Evolutionary conservation across 1,140 invertebrate genomes (phyloP).

Genomic region (Phortica variegata): DNA sequence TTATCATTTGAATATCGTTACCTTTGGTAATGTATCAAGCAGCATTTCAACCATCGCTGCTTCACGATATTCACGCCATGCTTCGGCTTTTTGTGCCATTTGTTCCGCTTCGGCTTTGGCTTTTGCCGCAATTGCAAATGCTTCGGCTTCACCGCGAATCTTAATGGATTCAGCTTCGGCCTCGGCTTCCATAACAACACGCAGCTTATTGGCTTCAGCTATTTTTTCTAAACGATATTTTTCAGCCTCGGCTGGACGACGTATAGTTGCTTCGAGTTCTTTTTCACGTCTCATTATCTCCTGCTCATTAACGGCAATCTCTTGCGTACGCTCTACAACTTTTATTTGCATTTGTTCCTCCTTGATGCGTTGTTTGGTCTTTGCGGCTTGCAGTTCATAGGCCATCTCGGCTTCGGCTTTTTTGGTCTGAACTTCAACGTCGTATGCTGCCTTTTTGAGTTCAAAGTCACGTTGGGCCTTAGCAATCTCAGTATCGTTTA

Average conservation of each 20-base stretch:
- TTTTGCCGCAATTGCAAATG: conserved; percentile 89
- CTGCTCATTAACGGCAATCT: conserved; percentile 88
- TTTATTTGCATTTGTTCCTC: conserved; percentile 97
- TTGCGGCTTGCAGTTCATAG: conserved; percentile 91
- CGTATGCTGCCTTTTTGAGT: conserved; percentile 94
- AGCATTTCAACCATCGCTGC: conserved; percentile 98
- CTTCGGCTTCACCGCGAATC: conserved; percentile 83
- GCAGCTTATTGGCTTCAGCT: conserved; percentile 85
- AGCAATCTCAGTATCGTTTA: conserved; percentile 95
- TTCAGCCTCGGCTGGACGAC: conserved; percentile 91
- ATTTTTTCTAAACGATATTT: conserved; percentile 90
- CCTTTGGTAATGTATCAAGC: conserved; percentile 92
- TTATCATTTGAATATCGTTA: conserved; percentile 55
- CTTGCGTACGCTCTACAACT: conserved; percentile 89
- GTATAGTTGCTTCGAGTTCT: conserved; percentile 87
- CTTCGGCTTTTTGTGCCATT: conserved; percentile 95
- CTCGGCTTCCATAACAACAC: conserved; percentile 87
- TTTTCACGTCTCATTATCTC: conserved; percentile 82
- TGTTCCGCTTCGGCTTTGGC: conserved; percentile 94
- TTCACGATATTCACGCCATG: conserved; percentile 93
- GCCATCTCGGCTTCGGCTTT: conserved; percentile 93
- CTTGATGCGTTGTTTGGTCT: conserved; percentile 93
- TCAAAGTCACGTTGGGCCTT: conserved; percentile 96
- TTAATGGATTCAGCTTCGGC: conserved; percentile 85
- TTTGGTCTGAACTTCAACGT: conserved; percentile 95